Conservation (phyloP, 2,797 vertebrate genomes). For the Chiroxiphia lanceolata region DNA sequence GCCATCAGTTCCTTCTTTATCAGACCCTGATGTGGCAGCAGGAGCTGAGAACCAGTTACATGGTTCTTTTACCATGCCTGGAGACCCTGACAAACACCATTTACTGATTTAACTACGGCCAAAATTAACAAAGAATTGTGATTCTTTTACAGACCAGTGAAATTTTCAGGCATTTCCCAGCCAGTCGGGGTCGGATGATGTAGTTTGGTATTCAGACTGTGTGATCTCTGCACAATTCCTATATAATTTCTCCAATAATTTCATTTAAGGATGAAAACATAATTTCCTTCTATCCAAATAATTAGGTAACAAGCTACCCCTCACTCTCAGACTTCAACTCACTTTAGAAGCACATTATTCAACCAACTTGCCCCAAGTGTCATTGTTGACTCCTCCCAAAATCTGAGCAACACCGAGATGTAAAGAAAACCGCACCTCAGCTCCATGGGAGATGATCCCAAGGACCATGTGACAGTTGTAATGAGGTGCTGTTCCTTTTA, state of each 20-base stretch:
- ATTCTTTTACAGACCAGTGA: not conserved
- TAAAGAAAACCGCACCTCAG: not conserved
- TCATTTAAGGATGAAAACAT: not conserved
- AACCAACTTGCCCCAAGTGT: not conserved
- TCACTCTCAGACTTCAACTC: not conserved
- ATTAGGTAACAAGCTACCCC: not conserved
- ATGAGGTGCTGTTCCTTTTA: conserved; percentile 8
- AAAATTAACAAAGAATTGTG: not conserved
- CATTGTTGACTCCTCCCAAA: not conserved
- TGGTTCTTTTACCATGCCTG: not conserved
- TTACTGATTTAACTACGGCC: not conserved
- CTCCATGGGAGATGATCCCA: not conserved
- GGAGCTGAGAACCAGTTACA: not conserved
- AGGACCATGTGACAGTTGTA: not conserved
- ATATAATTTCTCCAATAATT: not conserved
- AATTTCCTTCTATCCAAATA: not conserved
- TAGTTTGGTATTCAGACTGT: not conserved
- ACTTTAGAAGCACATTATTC: not conserved
- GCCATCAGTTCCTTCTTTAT: not conserved
- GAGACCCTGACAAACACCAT: not conserved
- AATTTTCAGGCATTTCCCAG: not conserved
- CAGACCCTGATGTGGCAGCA: not conserved
- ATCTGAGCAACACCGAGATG: not conserved
- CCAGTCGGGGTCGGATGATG: rapidly evolving
- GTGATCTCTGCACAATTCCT: not conserved